Base-by-base conservation (phyloP, 2,113 vertebrate genomes). In the Oryzias melastigma region DNA sequence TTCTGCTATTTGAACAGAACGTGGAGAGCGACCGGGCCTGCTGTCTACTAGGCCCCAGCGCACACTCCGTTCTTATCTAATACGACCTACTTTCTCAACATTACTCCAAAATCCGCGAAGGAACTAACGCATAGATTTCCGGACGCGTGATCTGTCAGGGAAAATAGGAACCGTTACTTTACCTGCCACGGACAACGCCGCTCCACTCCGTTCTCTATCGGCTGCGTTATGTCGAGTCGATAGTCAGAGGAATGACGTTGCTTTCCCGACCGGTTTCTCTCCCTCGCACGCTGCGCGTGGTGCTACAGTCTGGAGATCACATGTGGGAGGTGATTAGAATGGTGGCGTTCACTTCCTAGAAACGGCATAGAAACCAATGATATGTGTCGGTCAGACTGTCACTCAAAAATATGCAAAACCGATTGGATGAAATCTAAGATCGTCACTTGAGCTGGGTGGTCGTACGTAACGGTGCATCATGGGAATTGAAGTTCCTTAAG, bases 181-280 rank as follows among this genome's bases (percentile, higher is more conserved):
- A 91, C 91, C 90, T 90, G 86, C 82, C 85, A 84, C 85, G 75
- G 85, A 87, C 89, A 90, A 89, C 90, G 82, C 91, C 89, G 88
- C 87, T 87, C 90, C 87, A 62, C 85, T 86, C 90, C 85, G 68
- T 78, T 86, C 47, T 77, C 81, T 58, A 46, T 77, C 70, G 73
- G 65, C 78, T 73, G 65, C 75, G 60, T 72, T 85, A 68, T 52
- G 83, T 85, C 83, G 68, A 78, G 71, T 87, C 83, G 76, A 79
- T 85, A 73, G 86, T 85, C 74, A 71, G 73, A 80, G 78, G 73
- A 76, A 81, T 91, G 90, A 91, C 88, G 89, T 87, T 86, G 88
- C 81, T 60, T 85, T 85, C 78, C 71, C 75, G 52, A 65, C 86
- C 87, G 87, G 85, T 82, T 29, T 77, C 86, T 85, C 83, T 82